Base-by-base conservation (phyloP, 1,140 invertebrate species). In the Archivesica marissinica region DNA sequence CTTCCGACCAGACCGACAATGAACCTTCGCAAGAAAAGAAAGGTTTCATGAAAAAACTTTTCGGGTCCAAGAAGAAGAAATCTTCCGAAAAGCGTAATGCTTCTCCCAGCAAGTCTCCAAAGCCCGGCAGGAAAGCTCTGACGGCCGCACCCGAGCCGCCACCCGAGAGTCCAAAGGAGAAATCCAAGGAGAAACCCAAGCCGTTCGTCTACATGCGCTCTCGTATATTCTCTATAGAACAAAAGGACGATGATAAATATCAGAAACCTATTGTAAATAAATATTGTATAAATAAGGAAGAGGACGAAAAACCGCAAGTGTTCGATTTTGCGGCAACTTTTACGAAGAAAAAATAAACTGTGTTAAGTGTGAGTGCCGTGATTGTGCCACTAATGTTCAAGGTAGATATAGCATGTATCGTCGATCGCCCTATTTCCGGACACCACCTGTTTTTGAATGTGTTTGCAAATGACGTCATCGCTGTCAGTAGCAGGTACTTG, bases 171-270 rank as follows among this genome's bases (percentile, higher is more conserved):
- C 72, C 77, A 17, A 82, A 81, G 38, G 72, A 87, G 38, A 84
- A 89, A 4, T 33, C 72, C 0, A 87, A 90, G 28, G 80, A 87
- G 44, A 92, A 90, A 68, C 72, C 89, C 4, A 87, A 88, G 56
- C 88, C 92, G n/a, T 93, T 92, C 79, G 92, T 93, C 0, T 91
- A 91, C 54, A 88, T 93, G 39, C 86, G 90, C 33, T 90, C 90
- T 50, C 75, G 91, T 23, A 89, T 91, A 44, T 88, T 93, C 23
- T 90, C 92, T 33, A 93, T 92, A 11, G 89, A 93, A 86, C 90
- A 93, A 30, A 91, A 93, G n/a, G 90, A 90, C 38, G 90, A 90
- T 50, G 90, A 91, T 33, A 85, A 87, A 50, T 84, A 66, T 39
- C 61, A 84, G 35, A 84, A 84, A 66, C 81, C 72, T 17, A 84